A percentile compares a stretch with the other conserved stretches of the same genome.
phyloP scores from a whole-genome alignment of 2,113 vertebrate genomes.

The Oplegnathus fasciatus region DNA sequence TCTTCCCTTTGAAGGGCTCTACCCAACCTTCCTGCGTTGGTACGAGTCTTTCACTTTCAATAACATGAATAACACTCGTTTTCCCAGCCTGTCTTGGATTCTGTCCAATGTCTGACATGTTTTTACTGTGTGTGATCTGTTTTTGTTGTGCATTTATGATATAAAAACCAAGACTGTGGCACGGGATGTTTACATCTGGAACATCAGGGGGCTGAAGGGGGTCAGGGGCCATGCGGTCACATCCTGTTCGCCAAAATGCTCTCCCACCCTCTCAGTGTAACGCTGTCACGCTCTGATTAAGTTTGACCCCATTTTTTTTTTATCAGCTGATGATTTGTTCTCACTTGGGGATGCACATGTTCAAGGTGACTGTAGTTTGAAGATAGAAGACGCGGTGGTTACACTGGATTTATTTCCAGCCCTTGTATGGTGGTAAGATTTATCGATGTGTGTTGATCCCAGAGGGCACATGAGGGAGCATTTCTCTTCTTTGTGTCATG shows the following conservation, averaged over 20 bases:
- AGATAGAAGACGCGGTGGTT: neutral
- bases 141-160: conserved; percentile 1
- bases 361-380: neutral
- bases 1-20: neutral
- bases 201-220: neutral
- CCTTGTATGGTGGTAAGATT: neutral
- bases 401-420: neutral
- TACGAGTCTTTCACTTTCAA: neutral
- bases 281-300: neutral
- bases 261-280: conserved; percentile 4
- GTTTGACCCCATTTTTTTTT: neutral
- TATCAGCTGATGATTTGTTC: neutral
- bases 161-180: neutral
- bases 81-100: conserved; percentile 17
- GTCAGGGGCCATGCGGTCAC: conserved; percentile 43
- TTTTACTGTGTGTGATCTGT: neutral
- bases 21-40: neutral
- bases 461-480: neutral
- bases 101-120: neutral
- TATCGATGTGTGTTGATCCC: conserved; percentile 10
- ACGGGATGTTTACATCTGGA: conserved; percentile 51
- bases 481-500: conserved; percentile 10
- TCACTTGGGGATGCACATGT: no score
- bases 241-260: conserved; percentile 39
- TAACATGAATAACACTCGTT: neutral